These are phyloP conservation scores for Diarsia mendica DNA, from an alignment of 2,888 invertebrate species.

Conservation along the genomic window DNA sequence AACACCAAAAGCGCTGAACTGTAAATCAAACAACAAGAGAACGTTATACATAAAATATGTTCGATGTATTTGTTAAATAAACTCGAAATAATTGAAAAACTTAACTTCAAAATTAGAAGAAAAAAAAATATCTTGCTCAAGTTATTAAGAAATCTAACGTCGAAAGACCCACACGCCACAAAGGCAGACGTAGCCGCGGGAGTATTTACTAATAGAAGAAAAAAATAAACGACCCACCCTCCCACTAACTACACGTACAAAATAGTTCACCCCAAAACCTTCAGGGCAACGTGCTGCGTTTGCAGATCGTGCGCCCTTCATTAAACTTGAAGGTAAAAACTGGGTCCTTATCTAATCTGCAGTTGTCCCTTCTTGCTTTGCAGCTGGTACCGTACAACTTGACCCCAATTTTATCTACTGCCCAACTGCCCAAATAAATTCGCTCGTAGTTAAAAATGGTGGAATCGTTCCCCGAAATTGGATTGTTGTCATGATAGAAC, in stretches of 20 bases:
- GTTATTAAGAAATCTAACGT: slow-evolving; percentile 6
- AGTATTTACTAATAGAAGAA: slow-evolving; percentile 1
- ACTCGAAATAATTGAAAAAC: background rate
- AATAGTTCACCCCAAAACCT: slow-evolving; percentile 48
- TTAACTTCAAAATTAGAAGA: background rate
- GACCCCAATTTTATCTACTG: slow-evolving; percentile 53
- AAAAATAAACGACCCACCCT: slow-evolving; percentile 20
- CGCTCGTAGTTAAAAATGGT: slow-evolving; percentile 38
- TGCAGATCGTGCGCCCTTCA: slow-evolving; percentile 68
- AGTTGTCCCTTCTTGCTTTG: slow-evolving; percentile 62
- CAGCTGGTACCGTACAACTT: slow-evolving; percentile 58
- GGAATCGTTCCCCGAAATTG: slow-evolving; percentile 43
- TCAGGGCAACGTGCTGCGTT: slow-evolving; percentile 56
- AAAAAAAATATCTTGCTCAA: background rate
- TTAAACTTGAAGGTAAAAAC: slow-evolving; percentile 72
- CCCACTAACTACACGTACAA: slow-evolving; percentile 42
- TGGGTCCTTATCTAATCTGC: slow-evolving; percentile 67
- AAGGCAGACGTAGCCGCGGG: slow-evolving; percentile 19
- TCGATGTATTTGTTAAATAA: slow-evolving; percentile 1
- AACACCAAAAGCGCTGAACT: slow-evolving; percentile 32
- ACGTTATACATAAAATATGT: slow-evolving; percentile 2
- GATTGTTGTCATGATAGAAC: slow-evolving; percentile 27
- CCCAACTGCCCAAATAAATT: slow-evolving; percentile 44
- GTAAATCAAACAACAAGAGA: slow-evolving; percentile 19
- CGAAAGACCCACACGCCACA: slow-evolving; percentile 3